Base-by-base conservation (phyloP, 2,888 invertebrate species). In the Drymonia ruficornis region DNA sequence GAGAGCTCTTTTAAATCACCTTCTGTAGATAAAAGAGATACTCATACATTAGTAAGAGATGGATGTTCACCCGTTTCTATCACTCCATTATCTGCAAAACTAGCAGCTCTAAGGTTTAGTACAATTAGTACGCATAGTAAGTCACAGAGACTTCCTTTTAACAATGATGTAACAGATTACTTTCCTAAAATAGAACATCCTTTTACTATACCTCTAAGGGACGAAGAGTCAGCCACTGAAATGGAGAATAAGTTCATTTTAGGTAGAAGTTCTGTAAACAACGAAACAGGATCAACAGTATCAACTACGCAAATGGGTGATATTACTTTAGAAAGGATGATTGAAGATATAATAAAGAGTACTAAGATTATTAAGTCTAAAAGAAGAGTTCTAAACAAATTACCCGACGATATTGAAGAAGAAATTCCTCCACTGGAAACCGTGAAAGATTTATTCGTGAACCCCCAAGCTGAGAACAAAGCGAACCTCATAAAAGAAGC, bases 291-390 rank as follows among this genome's bases (percentile, higher is more conserved):
- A 61, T 90, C 91, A 12, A 91, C 93, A 9, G 87, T 92, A 28
- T 92, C 93, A 0, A 93, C 93, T 16, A 91, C 93, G 4, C 89
- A 92, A 81, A 93, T 93, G 93, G 93, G 93, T 3, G 93, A 93
- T 68, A 72, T 89, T 0, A 93, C 93, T 12, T 79, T 95, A 45
- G 94, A 95, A 72, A 92, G 87, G 80, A 93, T 95, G 84, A 94
- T 95, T 44, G 94, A 94, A 72, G 94, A 94, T 56, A 94, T 95
- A 52, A 89, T 95, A 60, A 94, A 94, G 63, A 94, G 93, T 59
- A 94, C 94, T 1, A 91, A 91, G 70, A 91, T 91, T 51, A 84
- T 91, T 0, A 93, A 93, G 80, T 86, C 84, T 34, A 87, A 81
- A 71, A 72, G 86, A 74, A 81, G 85, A 57, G 84, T 88, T 56